Percentiles rank a stretch among this genome's conserved stretches.
Evolutionary conservation across 2,888 invertebrate species (phyloP).

Genomic region (Megaustenia siamemsis): DNA sequence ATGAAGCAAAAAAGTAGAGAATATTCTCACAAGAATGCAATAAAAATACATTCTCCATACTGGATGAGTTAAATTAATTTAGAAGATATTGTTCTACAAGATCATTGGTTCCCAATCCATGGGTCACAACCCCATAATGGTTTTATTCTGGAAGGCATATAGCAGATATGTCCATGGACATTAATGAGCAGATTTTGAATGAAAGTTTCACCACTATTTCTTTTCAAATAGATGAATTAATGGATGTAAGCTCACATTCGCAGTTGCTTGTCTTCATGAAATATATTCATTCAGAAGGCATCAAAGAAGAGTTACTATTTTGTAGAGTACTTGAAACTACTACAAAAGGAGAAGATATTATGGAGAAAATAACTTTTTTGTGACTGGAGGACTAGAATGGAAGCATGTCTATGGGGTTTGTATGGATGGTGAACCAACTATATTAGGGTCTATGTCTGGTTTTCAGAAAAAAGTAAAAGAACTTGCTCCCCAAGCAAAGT

Average conservation of each 20-base stretch:
- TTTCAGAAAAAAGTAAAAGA: conserved; percentile 16
- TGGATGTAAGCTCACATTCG: background rate
- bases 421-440: background rate
- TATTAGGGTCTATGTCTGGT: background rate
- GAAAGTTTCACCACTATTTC: background rate
- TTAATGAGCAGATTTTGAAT: background rate
- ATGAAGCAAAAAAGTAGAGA: no score
- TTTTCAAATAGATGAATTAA: conserved; percentile 6
- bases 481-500: background rate
- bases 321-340: conserved; percentile 5
- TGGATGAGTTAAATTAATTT: no score
- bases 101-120: no score
- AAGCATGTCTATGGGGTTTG: background rate
- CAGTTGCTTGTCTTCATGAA: conserved; percentile 12
- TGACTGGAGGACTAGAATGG: background rate
- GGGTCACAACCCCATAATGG: no score
- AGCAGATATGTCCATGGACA: no score
- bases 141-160: no score
- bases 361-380: conserved; percentile 5
- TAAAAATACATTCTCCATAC: no score
- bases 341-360: conserved; percentile 12
- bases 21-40: no score
- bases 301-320: background rate
- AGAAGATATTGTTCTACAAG: no score
- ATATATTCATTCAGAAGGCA: conserved; percentile 9